These are phyloP conservation scores for Gymnocypris eckloni DNA, from an alignment of 2,797 vertebrate species.

Conservation along the genomic window DNA sequence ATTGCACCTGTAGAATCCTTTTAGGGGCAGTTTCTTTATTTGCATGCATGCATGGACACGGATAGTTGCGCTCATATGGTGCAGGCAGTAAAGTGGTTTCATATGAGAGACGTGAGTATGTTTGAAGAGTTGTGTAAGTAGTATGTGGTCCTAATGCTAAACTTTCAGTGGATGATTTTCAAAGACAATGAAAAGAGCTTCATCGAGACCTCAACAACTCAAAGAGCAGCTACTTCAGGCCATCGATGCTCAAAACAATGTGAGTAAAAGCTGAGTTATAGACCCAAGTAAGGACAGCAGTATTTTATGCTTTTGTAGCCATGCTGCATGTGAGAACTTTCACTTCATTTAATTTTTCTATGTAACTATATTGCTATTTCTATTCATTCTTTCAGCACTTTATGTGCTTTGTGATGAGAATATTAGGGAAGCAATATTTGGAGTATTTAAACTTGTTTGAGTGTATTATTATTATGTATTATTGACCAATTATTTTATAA, in stretches of 20 bases:
- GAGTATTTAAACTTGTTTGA: not conserved
- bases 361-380: not conserved
- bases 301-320: not conserved
- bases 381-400: not conserved
- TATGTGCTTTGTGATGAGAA: not conserved
- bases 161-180: not conserved
- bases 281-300: not conserved
- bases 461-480: not conserved
- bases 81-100: constrained; percentile 7
- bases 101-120: not conserved
- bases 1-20: not conserved
- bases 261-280: constrained; percentile 75
- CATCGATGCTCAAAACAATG: constrained; percentile 92
- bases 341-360: not conserved
- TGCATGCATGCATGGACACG: not conserved
- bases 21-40: not conserved
- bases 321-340: not conserved
- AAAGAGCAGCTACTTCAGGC: constrained; percentile 95
- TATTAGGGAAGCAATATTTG: not conserved
- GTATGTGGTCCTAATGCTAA: not conserved
- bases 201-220: constrained; percentile 89
- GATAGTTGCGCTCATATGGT: not conserved
- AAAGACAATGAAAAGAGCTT: constrained; percentile 91
- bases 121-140: not conserved
- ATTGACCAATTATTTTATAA: not conserved